Conservation (phyloP, 2,113 vertebrate genomes). For the Poecile atricapillus region DNA sequence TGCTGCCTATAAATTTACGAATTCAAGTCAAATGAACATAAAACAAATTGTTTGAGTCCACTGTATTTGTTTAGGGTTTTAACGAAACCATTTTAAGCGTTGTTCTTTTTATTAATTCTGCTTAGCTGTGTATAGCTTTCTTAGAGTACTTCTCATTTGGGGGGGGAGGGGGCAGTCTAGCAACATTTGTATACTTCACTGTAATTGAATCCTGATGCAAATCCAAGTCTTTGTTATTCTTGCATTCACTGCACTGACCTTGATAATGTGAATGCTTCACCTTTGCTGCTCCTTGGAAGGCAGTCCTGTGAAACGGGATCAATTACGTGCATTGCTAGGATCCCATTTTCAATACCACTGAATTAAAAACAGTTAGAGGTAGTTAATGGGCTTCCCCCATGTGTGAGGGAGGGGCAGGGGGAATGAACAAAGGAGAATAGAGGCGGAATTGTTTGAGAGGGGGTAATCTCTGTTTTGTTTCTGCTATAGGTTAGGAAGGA, state of each 20-base stretch:
- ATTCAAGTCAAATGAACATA: not conserved
- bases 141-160: not conserved
- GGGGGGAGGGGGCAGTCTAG: not conserved
- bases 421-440: not conserved
- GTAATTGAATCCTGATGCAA: not conserved
- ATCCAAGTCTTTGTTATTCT: not conserved
- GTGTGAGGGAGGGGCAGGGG: not conserved
- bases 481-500: not conserved
- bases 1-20: not conserved
- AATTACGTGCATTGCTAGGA: not conserved
- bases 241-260: not conserved
- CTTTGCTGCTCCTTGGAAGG: not conserved
- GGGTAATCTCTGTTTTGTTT: conserved; percentile 26
- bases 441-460: not conserved
- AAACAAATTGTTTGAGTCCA: not conserved
- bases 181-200: not conserved
- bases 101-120: not conserved
- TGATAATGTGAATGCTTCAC: not conserved
- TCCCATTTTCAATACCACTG: not conserved
- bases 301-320: not conserved
- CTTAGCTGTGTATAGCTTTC: not conserved
- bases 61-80: not conserved
- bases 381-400: conserved; percentile 1
- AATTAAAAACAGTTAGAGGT: conserved; percentile 23
- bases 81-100: not conserved